Evolutionary conservation across 2,797 vertebrate genomes (phyloP).

Genomic region (Chloroceryle inda): DNA sequence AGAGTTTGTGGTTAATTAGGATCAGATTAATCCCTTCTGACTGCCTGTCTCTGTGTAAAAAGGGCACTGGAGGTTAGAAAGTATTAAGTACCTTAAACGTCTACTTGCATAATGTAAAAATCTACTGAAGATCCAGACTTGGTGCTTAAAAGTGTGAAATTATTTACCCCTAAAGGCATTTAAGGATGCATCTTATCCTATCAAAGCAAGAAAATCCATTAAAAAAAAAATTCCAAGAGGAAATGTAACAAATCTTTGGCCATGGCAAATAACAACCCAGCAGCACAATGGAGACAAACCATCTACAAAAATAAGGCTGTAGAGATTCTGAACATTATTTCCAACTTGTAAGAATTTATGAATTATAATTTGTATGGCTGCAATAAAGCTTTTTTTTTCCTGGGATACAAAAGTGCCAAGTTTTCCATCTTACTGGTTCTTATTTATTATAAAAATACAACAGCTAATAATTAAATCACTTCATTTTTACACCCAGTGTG

Average conservation of each 20-base stretch:
- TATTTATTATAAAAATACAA: neutral
- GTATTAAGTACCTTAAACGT: constrained; percentile 77
- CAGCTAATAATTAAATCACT: neutral
- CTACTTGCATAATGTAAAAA: constrained; percentile 75
- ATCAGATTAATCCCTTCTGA: constrained; percentile 82
- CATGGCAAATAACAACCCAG: neutral
- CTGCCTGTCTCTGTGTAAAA: constrained; percentile 83
- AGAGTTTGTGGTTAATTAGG: constrained; percentile 82
- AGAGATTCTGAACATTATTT: constrained; percentile 1
- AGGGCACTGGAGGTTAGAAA: constrained; percentile 82
- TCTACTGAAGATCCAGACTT: constrained; percentile 71
- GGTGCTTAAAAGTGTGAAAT: constrained; percentile 72
- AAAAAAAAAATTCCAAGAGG: neutral
- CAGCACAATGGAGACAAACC: neutral
- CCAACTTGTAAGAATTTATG: neutral
- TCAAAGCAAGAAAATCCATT: constrained; percentile 18
- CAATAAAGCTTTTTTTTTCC: neutral
- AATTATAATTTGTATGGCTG: neutral
- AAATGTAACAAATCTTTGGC: constrained; percentile 12
- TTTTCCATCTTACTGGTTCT: neutral
- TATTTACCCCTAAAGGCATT: constrained; percentile 20
- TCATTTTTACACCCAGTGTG: neutral
- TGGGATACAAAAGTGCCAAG: neutral
- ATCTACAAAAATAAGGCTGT: neutral
- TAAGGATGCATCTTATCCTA: neutral